These are phyloP conservation scores for Epinephelus awoara DNA, from an alignment of 2,797 vertebrate species.

Conservation along the genomic window DNA sequence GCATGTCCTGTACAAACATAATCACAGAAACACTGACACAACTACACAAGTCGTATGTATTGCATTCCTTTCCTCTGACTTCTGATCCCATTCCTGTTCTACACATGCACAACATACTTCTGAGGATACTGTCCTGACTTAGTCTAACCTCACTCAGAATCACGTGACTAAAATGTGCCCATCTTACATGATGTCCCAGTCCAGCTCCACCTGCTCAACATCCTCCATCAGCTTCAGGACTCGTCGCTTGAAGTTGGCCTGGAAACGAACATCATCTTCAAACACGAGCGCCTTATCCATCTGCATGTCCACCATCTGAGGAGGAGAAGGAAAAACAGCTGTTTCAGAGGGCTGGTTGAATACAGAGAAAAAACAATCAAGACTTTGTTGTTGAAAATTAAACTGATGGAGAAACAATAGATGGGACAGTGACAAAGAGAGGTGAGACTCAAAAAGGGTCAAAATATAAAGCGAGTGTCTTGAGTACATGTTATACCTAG, in stretches of 20 bases:
- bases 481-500: background rate
- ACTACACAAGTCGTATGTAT: background rate
- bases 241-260: slow-evolving; percentile 91
- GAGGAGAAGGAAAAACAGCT: background rate
- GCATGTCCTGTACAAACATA: background rate
- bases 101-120: background rate
- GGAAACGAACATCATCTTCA: slow-evolving; percentile 95
- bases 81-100: background rate
- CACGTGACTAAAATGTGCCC: background rate
- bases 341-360: background rate
- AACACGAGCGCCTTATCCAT: slow-evolving; percentile 90
- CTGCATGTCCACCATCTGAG: slow-evolving; percentile 89
- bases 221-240: slow-evolving; percentile 90
- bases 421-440: background rate
- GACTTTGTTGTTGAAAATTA: background rate
- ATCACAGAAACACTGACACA: slow-evolving; percentile 1
- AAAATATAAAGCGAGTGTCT: background rate
- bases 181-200: slow-evolving; percentile 96
- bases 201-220: slow-evolving; percentile 84
- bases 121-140: background rate
- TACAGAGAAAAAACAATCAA: background rate
- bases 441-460: background rate
- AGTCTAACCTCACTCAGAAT: background rate
- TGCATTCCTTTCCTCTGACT: background rate
- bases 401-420: background rate